Conservation (phyloP, 1,140 invertebrate genomes). For the Drosophila kanapiae region DNA sequence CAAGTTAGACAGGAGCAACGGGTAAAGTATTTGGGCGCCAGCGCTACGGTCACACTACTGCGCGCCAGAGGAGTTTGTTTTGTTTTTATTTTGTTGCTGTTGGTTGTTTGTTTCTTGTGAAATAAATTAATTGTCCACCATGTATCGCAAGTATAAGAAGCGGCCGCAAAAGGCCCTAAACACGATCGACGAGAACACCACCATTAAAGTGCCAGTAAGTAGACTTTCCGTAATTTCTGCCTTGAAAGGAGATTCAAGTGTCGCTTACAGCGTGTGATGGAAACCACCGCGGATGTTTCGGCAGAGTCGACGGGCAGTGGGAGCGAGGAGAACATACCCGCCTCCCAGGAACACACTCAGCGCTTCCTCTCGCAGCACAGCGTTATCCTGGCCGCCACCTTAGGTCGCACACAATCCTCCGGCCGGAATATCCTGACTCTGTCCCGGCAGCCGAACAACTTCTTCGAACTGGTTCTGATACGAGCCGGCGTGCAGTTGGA, state of each 20-base stretch:
- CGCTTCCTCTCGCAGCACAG: conserved; percentile 82
- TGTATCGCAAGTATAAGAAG: conserved; percentile 61
- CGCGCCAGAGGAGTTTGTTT: conserved; percentile 16
- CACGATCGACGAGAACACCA: conserved; percentile 73
- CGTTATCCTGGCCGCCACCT: conserved; percentile 62
- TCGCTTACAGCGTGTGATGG: conserved; percentile 36
- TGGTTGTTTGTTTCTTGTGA: not conserved
- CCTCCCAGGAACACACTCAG: conserved; percentile 79
- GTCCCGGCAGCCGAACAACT: conserved; percentile 77
- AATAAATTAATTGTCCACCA: conserved; percentile 11
- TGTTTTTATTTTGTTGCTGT: conserved; percentile 19
- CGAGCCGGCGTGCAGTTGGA: conserved; percentile 75
- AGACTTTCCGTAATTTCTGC: not conserved
- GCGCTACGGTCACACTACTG: conserved; percentile 4
- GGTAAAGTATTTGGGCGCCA: not conserved
- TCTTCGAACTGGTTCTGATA: conserved; percentile 76
- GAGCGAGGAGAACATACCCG: conserved; percentile 80
- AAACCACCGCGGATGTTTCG: conserved; percentile 42
- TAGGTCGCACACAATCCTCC: conserved; percentile 75
- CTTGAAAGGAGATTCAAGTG: not conserved
- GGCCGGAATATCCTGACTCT: conserved; percentile 22
- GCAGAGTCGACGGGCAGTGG: conserved; percentile 26
- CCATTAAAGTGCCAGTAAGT: conserved; percentile 72
- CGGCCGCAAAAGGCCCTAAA: conserved; percentile 48
- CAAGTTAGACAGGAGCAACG: not conserved